A percentile compares a stretch with the other conserved stretches of the same genome.
phyloP scores from a whole-genome alignment of 1,140 invertebrate species.

The Papilio polyxenes region DNA sequence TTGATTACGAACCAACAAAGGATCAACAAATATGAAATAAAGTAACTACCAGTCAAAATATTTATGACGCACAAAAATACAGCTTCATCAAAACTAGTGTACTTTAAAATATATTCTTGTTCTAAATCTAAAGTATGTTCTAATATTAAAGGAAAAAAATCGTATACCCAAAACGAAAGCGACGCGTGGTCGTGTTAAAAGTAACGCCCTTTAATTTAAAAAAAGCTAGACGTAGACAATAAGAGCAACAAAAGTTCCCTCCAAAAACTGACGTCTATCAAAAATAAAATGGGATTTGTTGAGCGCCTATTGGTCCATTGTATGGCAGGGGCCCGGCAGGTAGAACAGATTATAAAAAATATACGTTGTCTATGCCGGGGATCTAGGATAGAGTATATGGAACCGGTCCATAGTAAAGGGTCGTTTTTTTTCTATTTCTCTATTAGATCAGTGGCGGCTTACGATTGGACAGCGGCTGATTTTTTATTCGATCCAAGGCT shows the following conservation, averaged over 20 bases:
- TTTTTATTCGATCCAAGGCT: slow-evolving; percentile 22
- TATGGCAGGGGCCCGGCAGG: slow-evolving; percentile 32
- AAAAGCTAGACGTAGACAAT: slow-evolving; percentile 10
- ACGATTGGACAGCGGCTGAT: slow-evolving; percentile 33
- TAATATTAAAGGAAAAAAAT: not conserved
- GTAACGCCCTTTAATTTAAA: slow-evolving; percentile 37
- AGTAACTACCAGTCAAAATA: not conserved
- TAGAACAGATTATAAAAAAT: slow-evolving; percentile 30
- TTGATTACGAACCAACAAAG: not conserved
- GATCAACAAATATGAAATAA: not conserved
- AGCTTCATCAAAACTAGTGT: not conserved
- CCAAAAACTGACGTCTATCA: slow-evolving; percentile 48
- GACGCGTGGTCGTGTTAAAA: slow-evolving; percentile 3
- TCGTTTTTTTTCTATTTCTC: slow-evolving; percentile 35
- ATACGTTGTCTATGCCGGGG: slow-evolving; percentile 29
- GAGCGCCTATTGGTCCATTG: slow-evolving; percentile 41
- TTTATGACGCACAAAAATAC: not conserved
- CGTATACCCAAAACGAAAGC: not conserved
- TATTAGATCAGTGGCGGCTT: slow-evolving; percentile 21
- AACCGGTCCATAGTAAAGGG: slow-evolving; percentile 29
- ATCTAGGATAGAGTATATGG: slow-evolving; percentile 40
- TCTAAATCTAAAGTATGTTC: not conserved
- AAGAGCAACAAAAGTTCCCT: slow-evolving; percentile 45
- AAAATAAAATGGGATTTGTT: slow-evolving; percentile 47
- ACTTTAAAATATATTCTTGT: not conserved